Conservation (phyloP, 2,888 invertebrate species). For the Geotrupes spiniger region DNA sequence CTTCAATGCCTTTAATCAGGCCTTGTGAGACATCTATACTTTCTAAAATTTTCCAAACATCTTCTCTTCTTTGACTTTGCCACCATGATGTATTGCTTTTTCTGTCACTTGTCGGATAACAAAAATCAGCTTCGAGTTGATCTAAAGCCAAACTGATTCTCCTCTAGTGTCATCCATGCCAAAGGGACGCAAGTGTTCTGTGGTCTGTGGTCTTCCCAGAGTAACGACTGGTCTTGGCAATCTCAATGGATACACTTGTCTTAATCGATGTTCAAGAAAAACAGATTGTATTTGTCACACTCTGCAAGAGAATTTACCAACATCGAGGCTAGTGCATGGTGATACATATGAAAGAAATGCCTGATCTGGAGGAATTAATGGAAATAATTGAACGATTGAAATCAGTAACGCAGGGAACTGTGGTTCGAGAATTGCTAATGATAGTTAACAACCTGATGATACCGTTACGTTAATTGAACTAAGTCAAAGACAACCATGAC, state of each 20-base stretch:
- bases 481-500: conserved; percentile 65
- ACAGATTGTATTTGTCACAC: conserved; percentile 82
- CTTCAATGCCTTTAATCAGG: too few species aligned
- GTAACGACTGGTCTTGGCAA: conserved; percentile 78
- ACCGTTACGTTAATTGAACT: conserved; percentile 93
- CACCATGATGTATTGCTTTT: too few species aligned
- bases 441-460: conserved; percentile 86
- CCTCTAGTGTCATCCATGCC: too few species aligned
- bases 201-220: conserved; percentile 66
- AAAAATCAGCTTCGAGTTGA: too few species aligned
- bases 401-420: conserved; percentile 74
- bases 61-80: too few species aligned
- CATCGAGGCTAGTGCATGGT: conserved; percentile 89
- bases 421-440: conserved; percentile 76
- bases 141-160: too few species aligned
- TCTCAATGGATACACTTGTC: conserved; percentile 84
- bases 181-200: conserved; percentile 79
- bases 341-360: conserved; percentile 69
- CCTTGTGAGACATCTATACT: too few species aligned
- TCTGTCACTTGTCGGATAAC: too few species aligned
- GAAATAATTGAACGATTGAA: conserved; percentile 79
- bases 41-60: too few species aligned
- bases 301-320: conserved; percentile 81
- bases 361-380: conserved; percentile 66
- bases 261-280: conserved; percentile 79